Conservation (phyloP, 2,797 vertebrate species). For the Enteromius thamalakanensis region DNA sequence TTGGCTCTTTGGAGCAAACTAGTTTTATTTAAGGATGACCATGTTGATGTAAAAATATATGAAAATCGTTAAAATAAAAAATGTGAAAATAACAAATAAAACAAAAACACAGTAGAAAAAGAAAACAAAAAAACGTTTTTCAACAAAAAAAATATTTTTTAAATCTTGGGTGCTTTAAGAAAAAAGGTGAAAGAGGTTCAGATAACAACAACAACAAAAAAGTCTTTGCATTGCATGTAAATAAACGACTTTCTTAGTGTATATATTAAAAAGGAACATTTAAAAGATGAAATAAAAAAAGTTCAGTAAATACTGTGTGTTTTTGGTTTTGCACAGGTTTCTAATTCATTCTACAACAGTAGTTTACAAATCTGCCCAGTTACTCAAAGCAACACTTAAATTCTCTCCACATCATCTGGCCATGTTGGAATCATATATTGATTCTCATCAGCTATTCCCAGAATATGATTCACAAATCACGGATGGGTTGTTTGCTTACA, state of each 20-base stretch:
- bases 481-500: conserved; percentile 36
- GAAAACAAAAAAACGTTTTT: too few species aligned
- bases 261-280: background rate
- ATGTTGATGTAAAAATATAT: too few species aligned
- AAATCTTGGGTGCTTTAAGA: too few species aligned
- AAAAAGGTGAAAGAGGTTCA: too few species aligned
- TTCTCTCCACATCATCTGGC: background rate
- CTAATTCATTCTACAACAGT: background rate
- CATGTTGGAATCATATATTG: background rate
- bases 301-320: background rate
- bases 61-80: too few species aligned
- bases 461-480: conserved; percentile 53
- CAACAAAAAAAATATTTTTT: too few species aligned
- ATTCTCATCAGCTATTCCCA: conserved; percentile 10
- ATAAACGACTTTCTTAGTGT: too few species aligned
- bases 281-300: background rate
- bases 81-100: too few species aligned
- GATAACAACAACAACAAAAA: too few species aligned
- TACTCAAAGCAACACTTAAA: background rate
- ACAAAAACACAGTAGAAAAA: too few species aligned
- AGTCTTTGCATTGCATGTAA: too few species aligned
- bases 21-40: too few species aligned
- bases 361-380: background rate
- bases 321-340: background rate
- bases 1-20: background rate